Conservation (phyloP, 2,113 vertebrate species). For the Andinoacara biseriatus region DNA sequence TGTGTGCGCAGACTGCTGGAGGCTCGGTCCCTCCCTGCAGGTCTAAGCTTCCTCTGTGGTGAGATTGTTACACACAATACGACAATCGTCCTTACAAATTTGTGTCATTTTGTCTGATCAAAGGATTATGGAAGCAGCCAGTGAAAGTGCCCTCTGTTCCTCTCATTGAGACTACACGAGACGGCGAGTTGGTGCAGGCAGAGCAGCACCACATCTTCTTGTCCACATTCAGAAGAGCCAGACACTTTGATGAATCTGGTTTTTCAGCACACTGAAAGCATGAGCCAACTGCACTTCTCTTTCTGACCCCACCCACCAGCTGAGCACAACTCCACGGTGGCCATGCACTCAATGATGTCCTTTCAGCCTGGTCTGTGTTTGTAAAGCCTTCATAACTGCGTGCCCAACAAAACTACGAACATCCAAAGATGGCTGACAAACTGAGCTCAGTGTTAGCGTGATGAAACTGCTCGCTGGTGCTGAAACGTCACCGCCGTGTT, state of each 20-base stretch:
- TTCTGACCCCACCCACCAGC: background rate
- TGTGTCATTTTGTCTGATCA: background rate
- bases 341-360: background rate
- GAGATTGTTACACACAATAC: background rate
- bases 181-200: background rate
- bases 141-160: background rate
- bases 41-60: background rate
- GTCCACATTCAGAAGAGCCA: background rate
- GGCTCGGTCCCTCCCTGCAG: background rate
- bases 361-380: background rate
- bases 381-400: background rate
- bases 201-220: background rate
- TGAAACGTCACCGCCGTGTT: too few relatives aligned
- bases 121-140: background rate
- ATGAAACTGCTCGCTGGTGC: too few relatives aligned
- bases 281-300: too few relatives aligned
- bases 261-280: background rate
- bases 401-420: background rate
- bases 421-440: background rate
- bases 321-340: background rate
- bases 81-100: background rate
- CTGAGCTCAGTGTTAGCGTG: too few relatives aligned
- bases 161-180: background rate
- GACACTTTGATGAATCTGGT: background rate
- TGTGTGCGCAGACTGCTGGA: background rate